Base-by-base conservation (phyloP, 2,113 vertebrate species). In the Thomomys bottae region DNA sequence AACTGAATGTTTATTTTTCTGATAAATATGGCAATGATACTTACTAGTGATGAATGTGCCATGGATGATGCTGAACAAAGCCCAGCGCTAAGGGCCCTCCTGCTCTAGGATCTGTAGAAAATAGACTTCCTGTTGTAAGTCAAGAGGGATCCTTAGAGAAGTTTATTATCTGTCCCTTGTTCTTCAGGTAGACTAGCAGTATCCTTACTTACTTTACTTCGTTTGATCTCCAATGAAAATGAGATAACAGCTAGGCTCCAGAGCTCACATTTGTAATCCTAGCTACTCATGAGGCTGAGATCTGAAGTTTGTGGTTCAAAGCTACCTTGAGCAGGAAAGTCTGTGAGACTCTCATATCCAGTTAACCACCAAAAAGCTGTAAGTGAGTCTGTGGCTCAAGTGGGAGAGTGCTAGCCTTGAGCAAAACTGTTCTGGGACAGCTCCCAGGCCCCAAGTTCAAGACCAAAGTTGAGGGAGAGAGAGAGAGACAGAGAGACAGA, bases 1-100 rank as follows among this genome's bases (percentile, higher is more conserved):
- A 95, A n/a, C 12, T 84, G 42, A 82, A 73, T 28, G 92, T 75
- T 82, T 78, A 24, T 14, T 92, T 88, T n/a, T 83, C 20, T 89
- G 57, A 36, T 59, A n/a, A 40, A 34, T 66, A 8, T 89, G 61
- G 77, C 86, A 71, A 54, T 54, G 49, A 84, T 78, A 38, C 2
- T 57, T 78, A 38, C 2, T 57, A 77, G 40, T 40, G 38, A 87
- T 23, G 0, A 26, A 54, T 20, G 18, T 76, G 67, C 54, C 18
- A 28, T 21, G 18, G 34, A 81, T 12, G 72, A 54, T 57, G 12
- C 84, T 28, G 63, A 11, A 21, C 12, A 38, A 28, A 73, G 71
- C 71, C 40, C 36, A 40, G 23, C n/a, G 64, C 10, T 14, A 8
- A 34, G 30, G 34, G 1, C 45, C 8, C 85, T 57, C 8, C 85